Evolutionary conservation across 2,797 vertebrate species (phyloP).

Genomic region (Bovichtus variegatus): DNA sequence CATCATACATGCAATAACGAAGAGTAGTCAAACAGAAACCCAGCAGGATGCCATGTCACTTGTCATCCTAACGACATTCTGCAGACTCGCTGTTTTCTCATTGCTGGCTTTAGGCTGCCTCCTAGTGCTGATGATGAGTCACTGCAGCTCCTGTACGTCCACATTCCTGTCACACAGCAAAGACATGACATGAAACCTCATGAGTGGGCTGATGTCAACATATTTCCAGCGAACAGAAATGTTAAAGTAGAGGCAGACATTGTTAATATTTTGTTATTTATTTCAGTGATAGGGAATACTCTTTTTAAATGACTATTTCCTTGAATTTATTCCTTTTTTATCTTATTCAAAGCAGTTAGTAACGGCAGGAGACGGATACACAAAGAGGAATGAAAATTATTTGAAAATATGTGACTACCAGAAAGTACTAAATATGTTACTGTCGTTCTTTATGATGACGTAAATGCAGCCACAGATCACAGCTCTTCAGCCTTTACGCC

Average conservation of each 20-base stretch:
- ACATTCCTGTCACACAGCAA: neutral
- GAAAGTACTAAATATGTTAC: neutral
- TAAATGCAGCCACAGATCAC: neutral
- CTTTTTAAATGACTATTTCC: neutral
- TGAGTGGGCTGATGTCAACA: neutral
- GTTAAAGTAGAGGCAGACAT: neutral
- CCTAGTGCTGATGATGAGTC: conserved; percentile 48
- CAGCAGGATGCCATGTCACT: neutral
- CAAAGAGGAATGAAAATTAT: neutral
- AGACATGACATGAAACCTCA: neutral
- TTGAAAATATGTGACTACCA: neutral
- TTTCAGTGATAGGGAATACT: neutral
- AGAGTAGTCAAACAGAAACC: too few species aligned
- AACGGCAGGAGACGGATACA: neutral
- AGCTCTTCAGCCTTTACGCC: neutral
- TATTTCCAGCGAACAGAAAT: neutral
- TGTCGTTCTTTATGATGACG: neutral
- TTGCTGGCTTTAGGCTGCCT: conserved; percentile 47
- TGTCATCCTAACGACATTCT: too few species aligned
- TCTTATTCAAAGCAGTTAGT: neutral
- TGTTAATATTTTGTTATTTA: neutral
- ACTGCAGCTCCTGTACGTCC: conserved; percentile 36
- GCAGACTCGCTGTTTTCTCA: neutral
- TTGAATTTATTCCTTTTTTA: neutral
- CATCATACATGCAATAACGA: neutral